Conservation (phyloP, 1,140 invertebrate genomes). For the Heliconius himera region DNA sequence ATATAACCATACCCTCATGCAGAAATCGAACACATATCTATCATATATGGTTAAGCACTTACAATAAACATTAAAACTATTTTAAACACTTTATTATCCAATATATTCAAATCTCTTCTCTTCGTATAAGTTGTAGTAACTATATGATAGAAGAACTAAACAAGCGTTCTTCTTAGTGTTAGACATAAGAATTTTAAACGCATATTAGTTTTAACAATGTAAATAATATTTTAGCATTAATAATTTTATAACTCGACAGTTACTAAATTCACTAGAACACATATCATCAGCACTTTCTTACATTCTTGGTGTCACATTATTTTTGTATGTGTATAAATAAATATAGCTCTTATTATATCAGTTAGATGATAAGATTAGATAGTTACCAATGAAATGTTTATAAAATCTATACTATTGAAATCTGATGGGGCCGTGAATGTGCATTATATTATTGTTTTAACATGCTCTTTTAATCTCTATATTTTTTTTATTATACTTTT, state of each 20-base stretch:
- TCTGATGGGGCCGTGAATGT: background rate
- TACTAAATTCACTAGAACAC: constrained; percentile 68
- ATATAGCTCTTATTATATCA: constrained; percentile 50
- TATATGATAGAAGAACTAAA: background rate
- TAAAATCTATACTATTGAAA: constrained; percentile 15
- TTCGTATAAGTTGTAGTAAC: too few species aligned
- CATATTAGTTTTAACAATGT: constrained; percentile 29
- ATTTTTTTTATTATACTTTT: background rate
- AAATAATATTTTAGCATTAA: constrained; percentile 56
- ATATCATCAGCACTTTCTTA: constrained; percentile 75
- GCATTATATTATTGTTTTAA: background rate
- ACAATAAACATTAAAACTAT: too few species aligned
- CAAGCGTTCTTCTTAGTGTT: constrained; percentile 21
- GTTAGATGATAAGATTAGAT: constrained; percentile 59
- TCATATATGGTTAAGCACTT: too few species aligned
- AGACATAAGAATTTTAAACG: constrained; percentile 8
- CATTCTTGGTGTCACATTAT: constrained; percentile 73
- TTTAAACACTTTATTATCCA: too few species aligned
- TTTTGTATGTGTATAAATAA: constrained; percentile 66
- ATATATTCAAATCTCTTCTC: too few species aligned
- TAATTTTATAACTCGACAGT: constrained; percentile 68
- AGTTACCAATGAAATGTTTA: constrained; percentile 61
- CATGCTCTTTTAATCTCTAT: background rate
- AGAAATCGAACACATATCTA: too few species aligned
- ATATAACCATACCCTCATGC: too few species aligned